Base-by-base conservation (phyloP, 2,888 invertebrate species). In the Drosophila quinaria region DNA sequence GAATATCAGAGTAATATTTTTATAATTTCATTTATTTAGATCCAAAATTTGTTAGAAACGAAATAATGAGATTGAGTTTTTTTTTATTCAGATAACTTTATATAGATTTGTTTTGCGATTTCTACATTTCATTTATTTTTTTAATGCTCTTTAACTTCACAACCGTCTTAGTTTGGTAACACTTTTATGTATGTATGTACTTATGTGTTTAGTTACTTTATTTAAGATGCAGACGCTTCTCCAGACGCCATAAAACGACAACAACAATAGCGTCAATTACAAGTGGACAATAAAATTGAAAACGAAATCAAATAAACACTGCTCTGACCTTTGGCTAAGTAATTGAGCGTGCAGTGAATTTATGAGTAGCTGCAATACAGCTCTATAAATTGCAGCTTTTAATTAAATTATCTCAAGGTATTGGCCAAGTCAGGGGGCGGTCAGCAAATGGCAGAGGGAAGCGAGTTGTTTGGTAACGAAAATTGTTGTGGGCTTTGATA, bases 261-360 rank as follows among this genome's bases (percentile, higher is more conserved):
- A 58, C 37, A 51, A 25, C n/a, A 62, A 49, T 17, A 55, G 51
- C 58, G 54, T 69, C 63, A 69, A 69, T 65, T 65, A 60, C 55
- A 76, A 67, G 37, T 49, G 69, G 29, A 58, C 63, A 69, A 66
- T 78, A 56, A 73, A 68, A 59, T 51, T 59, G 58, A 63, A 67
- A 73, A 60, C 17, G 19, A 71, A 73, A 82, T 63, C 64, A 70
- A 70, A 69, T 71, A 70, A 61, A 77, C 55, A 66, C 49, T 51
- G 64, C 47, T 15, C 58, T 77, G 80, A 78, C 82, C 84, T 84
- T 64, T 81, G 64, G 50, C 63, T 31, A 63, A 77, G 70, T 74
- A 82, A 82, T 84, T 81, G 85, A 84, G 76, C 46, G 87, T 67
- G 51, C 70, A 42, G 64, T 62, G 85, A 80, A 85, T 87, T 80